These are phyloP conservation scores for Alosa sapidissima DNA, from an alignment of 2,797 vertebrate species.

Conservation along the genomic window DNA sequence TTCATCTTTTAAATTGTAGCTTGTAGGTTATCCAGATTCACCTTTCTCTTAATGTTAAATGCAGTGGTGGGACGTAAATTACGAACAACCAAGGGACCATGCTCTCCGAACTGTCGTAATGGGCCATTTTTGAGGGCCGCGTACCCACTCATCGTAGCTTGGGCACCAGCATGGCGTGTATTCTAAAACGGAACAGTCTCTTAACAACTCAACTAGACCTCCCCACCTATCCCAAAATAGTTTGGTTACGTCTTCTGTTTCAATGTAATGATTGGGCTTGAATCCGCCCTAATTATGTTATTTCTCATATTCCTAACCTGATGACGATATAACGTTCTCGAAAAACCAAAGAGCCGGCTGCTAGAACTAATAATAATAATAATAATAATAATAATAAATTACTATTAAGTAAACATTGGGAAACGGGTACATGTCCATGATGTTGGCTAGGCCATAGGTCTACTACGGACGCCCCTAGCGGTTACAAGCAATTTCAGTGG, in stretches of 20 bases:
- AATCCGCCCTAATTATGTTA: too few species aligned
- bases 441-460: too few species aligned
- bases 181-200: too few species aligned
- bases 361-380: neutral
- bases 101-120: conserved; percentile 19
- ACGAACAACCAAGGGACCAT: neutral
- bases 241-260: too few species aligned
- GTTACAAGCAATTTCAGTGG: neutral
- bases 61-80: neutral
- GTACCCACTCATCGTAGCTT: neutral
- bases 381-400: too few species aligned
- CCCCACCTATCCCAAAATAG: too few species aligned
- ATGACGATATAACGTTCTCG: neutral
- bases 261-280: too few species aligned
- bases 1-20: neutral
- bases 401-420: too few species aligned
- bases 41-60: neutral
- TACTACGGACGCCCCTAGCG: neutral
- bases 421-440: too few species aligned
- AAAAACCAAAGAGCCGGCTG: neutral
- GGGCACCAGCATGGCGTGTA: neutral
- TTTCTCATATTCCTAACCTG: neutral
- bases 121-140: conserved; percentile 49
- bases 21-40: neutral
- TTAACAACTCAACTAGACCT: too few species aligned